A percentile compares a stretch with the other conserved stretches of the same genome.
Conservation (phyloP, 2,797 vertebrate species). For the Lateolabrax maculatus region DNA sequence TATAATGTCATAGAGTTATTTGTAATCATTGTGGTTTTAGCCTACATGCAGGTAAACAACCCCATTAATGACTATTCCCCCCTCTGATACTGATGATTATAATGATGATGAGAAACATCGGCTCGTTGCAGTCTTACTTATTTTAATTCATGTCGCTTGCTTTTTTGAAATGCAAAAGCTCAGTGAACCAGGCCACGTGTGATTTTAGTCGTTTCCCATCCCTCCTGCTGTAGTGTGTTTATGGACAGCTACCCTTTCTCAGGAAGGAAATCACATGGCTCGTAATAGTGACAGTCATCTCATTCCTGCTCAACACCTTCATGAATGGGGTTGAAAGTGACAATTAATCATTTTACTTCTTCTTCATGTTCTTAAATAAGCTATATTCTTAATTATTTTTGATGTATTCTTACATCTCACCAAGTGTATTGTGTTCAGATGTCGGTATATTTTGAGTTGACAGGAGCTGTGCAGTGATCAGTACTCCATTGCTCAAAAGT, state of each 20-base stretch:
- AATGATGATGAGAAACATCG: slow-evolving; percentile 4
- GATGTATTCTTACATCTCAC: slow-evolving; percentile 53
- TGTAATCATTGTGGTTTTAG: slow-evolving; percentile 29
- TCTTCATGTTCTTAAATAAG: slow-evolving; percentile 61
- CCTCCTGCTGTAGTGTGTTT: slow-evolving; percentile 47
- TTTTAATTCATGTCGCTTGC: slow-evolving; percentile 25
- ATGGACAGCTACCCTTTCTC: slow-evolving; percentile 63
- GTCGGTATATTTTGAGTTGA: slow-evolving; percentile 53
- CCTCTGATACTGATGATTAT: not conserved
- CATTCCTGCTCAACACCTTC: slow-evolving; percentile 40
- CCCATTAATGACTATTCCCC: not conserved
- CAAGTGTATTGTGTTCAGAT: slow-evolving; percentile 60
- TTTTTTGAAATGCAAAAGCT: slow-evolving; percentile 13
- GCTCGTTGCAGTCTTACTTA: slow-evolving; percentile 12
- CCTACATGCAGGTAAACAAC: not conserved
- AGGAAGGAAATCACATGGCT: slow-evolving; percentile 73
- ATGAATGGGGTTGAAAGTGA: slow-evolving; percentile 50
- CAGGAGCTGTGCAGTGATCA: slow-evolving; percentile 61
- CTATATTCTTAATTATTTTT: slow-evolving; percentile 56
- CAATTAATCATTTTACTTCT: slow-evolving; percentile 42
- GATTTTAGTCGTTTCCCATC: slow-evolving; percentile 18
- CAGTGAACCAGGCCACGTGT: slow-evolving; percentile 20
- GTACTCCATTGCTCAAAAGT: slow-evolving; percentile 59
- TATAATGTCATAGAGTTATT: slow-evolving; percentile 42
- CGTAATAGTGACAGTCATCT: slow-evolving; percentile 38